Base-by-base conservation (phyloP, 2,113 vertebrate genomes). In the Bathybates hornii region DNA sequence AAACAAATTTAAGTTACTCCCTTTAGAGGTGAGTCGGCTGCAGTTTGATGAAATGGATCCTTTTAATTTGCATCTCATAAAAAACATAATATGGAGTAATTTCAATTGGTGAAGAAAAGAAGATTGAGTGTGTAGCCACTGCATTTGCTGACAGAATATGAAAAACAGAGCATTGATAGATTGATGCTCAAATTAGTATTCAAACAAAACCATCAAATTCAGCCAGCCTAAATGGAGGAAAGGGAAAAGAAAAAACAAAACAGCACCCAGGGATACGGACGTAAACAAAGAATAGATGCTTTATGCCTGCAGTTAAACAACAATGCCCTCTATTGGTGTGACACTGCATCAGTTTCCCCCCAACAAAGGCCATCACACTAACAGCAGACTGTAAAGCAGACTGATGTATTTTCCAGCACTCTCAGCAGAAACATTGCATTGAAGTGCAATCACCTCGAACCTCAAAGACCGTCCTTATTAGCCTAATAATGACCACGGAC, bases 361-460 rank as follows among this genome's bases (percentile, higher is more conserved):
- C 87, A 90, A 92, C 91, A 92, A 90, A 94, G 91, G 84, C 91
- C 89, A 82, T 66, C 36, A 29, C 85, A 87, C 86, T 89, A 61
- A 91, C 82, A 80, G 83, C 82, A 81, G 86, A 82, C 88, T 82
- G 87, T 78, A 78, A 78, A 80, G 80, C 83, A 81, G 86, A 82
- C 89, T 83, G 88, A 90, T 93, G 86, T 81, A 82, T 86, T 91
- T 93, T 95, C 88, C 89, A 90, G 95, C 94, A 38, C 90, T 93
- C 91, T 96, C 96, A 96, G 96, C 96, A 96, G 90, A 95, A 96
- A 95, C 89, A 92, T 93, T 93, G 90, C 93, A 95, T 89, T 95
- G 93, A 95, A 96, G 94, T 93, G 93, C 95, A 95, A 96, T 95
- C 94, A 95, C 93, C 82, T 96, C 92, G 34, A 93, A 95, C 93